phyloP scores from a whole-genome alignment of 2,113 vertebrate species.

The Nanorana parkeri region DNA sequence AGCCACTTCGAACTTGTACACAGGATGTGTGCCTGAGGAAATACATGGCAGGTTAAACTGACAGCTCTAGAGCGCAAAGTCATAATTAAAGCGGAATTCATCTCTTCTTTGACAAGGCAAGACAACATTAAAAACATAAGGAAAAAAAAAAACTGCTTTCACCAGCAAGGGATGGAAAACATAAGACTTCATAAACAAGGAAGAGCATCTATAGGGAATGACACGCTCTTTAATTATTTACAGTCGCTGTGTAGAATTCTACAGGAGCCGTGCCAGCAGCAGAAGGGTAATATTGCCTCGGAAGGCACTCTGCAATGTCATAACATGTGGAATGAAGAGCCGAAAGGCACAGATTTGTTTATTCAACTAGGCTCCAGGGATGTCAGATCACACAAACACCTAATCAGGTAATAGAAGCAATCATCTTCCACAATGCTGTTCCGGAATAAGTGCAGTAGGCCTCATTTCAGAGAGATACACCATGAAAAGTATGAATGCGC shows the following conservation, averaged over 20 bases:
- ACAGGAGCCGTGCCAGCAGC: constrained; percentile 21
- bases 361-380: constrained; percentile 44
- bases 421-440: constrained; percentile 19
- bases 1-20: too few relatives aligned
- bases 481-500: not conserved
- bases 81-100: not conserved
- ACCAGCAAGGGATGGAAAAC: not conserved
- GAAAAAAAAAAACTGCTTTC: constrained; percentile 24
- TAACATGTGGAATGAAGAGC: constrained; percentile 23
- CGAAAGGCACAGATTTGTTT: constrained; percentile 34
- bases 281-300: constrained; percentile 27
- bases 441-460: not conserved
- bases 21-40: too few relatives aligned
- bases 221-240: constrained; percentile 40
- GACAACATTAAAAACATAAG: not conserved
- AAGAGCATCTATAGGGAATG: constrained; percentile 29
- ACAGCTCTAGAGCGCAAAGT: not conserved
- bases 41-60: not conserved
- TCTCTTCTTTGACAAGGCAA: not conserved
- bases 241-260: constrained; percentile 7
- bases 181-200: constrained; percentile 14
- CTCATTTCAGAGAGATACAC: not conserved
- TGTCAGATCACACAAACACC: constrained; percentile 16
- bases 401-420: constrained; percentile 45
- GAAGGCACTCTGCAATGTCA: constrained; percentile 33